Percentiles rank a stretch among this genome's conserved stretches.
These are phyloP conservation scores for Alligator mississippiensis DNA, from an alignment of 2,113 vertebrate species.

Conservation along the genomic window DNA sequence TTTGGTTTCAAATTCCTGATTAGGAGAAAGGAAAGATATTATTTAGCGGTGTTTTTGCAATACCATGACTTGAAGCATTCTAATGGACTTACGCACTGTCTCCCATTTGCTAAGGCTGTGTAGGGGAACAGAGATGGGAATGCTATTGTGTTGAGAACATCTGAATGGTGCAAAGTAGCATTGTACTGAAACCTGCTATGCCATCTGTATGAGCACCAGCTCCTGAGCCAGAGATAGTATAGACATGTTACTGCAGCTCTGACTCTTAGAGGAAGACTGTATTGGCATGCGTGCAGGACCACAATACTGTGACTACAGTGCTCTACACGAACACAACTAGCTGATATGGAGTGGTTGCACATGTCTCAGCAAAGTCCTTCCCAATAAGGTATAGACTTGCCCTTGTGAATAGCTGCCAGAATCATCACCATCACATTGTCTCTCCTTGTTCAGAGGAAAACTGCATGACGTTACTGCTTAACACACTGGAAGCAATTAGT, in stretches of 20 bases:
- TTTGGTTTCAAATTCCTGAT: neutral
- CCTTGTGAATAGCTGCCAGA: no score
- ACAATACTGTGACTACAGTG: no score
- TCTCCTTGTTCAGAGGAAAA: neutral
- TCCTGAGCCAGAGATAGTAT: no score
- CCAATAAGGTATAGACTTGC: no score
- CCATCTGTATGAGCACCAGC: no score
- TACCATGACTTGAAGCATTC: neutral
- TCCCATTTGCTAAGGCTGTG: neutral
- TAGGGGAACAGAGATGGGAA: neutral
- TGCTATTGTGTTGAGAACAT: neutral
- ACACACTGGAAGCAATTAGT: neutral
- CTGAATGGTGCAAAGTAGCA: neutral
- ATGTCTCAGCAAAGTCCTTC: no score
- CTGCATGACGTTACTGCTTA: neutral
- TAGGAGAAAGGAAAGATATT: accelerated
- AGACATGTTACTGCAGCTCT: no score
- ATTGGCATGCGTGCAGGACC: no score
- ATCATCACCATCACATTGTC: neutral
- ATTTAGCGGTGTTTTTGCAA: accelerated
- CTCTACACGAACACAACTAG: no score
- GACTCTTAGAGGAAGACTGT: no score
- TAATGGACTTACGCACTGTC: neutral
- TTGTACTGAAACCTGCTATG: neutral
- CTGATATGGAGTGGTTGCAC: no score